These are phyloP conservation scores for Heterohyrax brucei DNA, from an alignment of 2,797 vertebrate genomes.

Conservation along the genomic window DNA sequence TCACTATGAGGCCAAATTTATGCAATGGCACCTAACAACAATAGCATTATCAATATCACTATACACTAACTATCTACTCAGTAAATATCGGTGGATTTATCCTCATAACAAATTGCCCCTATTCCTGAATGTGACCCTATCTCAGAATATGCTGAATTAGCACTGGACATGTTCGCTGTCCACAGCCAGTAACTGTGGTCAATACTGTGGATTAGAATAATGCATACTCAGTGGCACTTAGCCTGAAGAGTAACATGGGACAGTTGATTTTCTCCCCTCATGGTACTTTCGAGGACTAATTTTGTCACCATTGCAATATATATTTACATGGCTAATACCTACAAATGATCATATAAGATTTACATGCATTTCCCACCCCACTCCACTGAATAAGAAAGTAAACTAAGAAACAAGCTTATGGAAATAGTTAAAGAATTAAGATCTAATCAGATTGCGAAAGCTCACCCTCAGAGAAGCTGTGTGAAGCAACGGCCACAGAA, in stretches of 20 bases:
- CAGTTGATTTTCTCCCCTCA: constrained; percentile 20
- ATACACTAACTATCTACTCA: background rate
- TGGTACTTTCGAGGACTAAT: constrained; percentile 27
- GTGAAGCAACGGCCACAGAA: constrained; percentile 85
- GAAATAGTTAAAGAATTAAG: constrained; percentile 81
- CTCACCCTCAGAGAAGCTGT: constrained; percentile 86
- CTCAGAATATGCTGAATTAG: constrained; percentile 21
- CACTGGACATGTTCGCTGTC: background rate
- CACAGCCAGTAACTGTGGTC: background rate
- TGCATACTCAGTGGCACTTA: constrained; percentile 31
- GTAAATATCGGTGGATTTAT: background rate
- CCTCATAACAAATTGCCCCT: background rate
- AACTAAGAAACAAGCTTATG: constrained; percentile 83
- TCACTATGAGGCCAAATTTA: background rate
- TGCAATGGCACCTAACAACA: background rate
- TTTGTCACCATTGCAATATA: constrained; percentile 37
- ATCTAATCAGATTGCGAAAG: constrained; percentile 89
- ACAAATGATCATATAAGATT: constrained; percentile 60
- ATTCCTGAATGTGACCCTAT: constrained; percentile 34
- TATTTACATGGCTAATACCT: constrained; percentile 59
- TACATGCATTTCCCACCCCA: constrained; percentile 57
- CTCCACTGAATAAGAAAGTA: constrained; percentile 72
- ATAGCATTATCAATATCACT: background rate
- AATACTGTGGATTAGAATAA: constrained; percentile 1
- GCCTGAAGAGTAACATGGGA: background rate